phyloP scores from a whole-genome alignment of 2,888 invertebrate species.

The Leptinotarsa tumamoca region DNA sequence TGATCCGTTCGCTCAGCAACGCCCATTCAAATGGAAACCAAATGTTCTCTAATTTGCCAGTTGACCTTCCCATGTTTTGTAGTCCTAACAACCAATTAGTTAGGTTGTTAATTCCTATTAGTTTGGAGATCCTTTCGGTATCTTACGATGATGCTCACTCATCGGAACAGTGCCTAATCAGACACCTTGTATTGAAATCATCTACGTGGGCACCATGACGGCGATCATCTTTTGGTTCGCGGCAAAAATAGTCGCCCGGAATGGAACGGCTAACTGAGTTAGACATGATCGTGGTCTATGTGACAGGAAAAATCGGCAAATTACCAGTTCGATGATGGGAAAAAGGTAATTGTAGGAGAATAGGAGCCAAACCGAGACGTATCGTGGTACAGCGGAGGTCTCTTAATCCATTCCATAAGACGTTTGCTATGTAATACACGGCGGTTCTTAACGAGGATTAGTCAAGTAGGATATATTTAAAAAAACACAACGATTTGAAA shows the following conservation, averaged over 20 bases:
- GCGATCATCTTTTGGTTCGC: slow-evolving; percentile 44
- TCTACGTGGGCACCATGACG: slow-evolving; percentile 41
- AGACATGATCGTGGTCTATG: slow-evolving; percentile 40
- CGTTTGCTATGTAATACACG: slow-evolving; percentile 15
- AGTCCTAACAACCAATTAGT: neutral
- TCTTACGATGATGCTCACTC: slow-evolving; percentile 33
- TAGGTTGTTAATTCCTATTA: neutral
- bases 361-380: slow-evolving; percentile 7
- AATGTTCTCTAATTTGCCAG: neutral
- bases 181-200: slow-evolving; percentile 42
- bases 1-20: too few relatives aligned
- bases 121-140: slow-evolving; percentile 34
- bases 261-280: slow-evolving; percentile 32
- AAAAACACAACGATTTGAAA: too few relatives aligned
- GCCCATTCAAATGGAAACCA: neutral
- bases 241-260: slow-evolving; percentile 42
- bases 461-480: too few relatives aligned
- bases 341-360: slow-evolving; percentile 29
- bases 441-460: too few relatives aligned
- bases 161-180: slow-evolving; percentile 42
- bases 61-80: neutral
- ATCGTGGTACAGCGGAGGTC: slow-evolving; percentile 15
- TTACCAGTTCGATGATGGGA: slow-evolving; percentile 36
- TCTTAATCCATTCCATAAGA: neutral
- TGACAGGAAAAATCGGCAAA: slow-evolving; percentile 37